Evolutionary conservation across 2,113 vertebrate genomes (phyloP).

Genomic region (Chloropsis cyanopogon): DNA sequence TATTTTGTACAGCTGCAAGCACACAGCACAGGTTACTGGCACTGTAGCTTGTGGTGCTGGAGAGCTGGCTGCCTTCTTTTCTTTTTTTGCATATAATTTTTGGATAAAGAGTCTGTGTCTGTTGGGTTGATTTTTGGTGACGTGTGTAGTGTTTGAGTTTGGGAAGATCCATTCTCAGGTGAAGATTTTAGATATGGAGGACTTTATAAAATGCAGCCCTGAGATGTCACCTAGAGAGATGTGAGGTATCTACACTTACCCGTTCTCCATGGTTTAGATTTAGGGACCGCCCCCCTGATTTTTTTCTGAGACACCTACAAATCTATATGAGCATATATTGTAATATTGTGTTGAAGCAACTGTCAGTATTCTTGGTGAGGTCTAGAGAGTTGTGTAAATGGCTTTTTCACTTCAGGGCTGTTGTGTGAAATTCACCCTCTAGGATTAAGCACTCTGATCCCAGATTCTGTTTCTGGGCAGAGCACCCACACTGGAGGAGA

Average conservation of each 20-base stretch:
- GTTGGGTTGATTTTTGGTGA: rapidly evolving
- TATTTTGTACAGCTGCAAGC: neutral
- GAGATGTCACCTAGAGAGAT: neutral
- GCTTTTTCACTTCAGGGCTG: neutral
- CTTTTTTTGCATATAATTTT: neutral
- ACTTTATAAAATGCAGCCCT: neutral
- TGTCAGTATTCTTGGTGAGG: neutral
- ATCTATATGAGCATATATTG: neutral
- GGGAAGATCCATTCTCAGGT: neutral
- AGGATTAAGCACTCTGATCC: neutral
- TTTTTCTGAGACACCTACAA: neutral
- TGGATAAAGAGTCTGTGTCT: neutral
- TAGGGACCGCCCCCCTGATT: neutral
- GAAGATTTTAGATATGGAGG: neutral
- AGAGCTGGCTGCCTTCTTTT: neutral
- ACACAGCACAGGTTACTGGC: neutral
- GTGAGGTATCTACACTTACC: neutral
- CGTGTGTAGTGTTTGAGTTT: neutral
- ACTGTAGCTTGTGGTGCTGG: neutral
- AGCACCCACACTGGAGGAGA: neutral
- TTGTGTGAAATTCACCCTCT: rapidly evolving
- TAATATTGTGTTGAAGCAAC: neutral
- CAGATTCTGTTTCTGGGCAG: neutral
- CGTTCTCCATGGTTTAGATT: rapidly evolving
- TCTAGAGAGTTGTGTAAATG: neutral